A percentile compares a stretch with the other conserved stretches of the same genome.
These are phyloP conservation scores for Mustela nigripes DNA, from an alignment of 2,113 vertebrate genomes.

Conservation along the genomic window DNA sequence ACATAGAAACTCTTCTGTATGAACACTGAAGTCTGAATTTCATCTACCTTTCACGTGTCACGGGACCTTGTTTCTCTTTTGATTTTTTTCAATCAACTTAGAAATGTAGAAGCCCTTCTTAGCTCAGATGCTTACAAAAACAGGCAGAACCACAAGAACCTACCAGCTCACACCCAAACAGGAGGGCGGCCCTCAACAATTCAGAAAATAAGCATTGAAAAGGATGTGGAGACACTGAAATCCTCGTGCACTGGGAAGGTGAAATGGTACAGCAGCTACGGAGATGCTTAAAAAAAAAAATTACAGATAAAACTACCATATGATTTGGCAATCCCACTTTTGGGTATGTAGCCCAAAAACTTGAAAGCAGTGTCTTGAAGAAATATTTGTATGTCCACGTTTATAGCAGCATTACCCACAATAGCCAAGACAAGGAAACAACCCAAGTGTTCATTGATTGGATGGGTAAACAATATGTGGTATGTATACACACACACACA, in stretches of 20 bases:
- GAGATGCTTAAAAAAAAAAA: background rate
- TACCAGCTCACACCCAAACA: too few species aligned
- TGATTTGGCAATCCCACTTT: background rate
- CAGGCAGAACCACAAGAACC: background rate
- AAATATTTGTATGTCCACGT: background rate
- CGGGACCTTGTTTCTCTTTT: background rate
- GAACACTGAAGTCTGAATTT: background rate
- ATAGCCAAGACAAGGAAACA: background rate
- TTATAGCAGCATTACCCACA: background rate
- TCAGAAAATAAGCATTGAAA: background rate
- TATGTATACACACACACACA: background rate
- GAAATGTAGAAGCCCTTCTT: background rate
- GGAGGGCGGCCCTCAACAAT: background rate
- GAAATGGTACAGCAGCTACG: background rate
- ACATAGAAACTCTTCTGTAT: background rate
- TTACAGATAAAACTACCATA: background rate
- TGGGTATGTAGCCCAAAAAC: background rate
- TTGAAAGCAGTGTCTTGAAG: background rate
- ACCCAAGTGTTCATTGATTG: accelerated
- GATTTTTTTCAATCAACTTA: background rate
- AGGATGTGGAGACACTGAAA: background rate
- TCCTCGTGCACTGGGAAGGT: accelerated
- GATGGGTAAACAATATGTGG: background rate
- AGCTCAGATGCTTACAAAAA: background rate
- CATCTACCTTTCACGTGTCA: background rate